Percentiles rank a stretch among this genome's conserved stretches.
These are phyloP conservation scores for Chrysaora quinquecirrha DNA, from an alignment of 30 jellyfish, hydroid and myxozoan genomes.

Conservation along the genomic window DNA sequence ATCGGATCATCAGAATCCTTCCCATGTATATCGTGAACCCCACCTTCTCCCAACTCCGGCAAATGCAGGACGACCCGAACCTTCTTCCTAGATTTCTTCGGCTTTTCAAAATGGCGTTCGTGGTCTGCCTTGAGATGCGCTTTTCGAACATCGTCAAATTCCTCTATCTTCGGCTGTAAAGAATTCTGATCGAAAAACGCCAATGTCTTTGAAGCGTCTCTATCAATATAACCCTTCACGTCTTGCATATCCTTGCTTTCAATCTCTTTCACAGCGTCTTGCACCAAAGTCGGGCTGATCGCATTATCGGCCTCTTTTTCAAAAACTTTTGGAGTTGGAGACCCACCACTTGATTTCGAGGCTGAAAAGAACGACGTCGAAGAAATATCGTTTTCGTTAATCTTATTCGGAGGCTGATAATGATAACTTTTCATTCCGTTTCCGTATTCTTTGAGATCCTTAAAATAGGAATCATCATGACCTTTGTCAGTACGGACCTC, in stretches of 20 bases:
- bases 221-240: slow-evolving; percentile 36
- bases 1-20: slow-evolving; percentile 47
- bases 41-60: slow-evolving; percentile 70
- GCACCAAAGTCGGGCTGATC: slow-evolving; percentile 22
- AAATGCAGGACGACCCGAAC: slow-evolving; percentile 74
- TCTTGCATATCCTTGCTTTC: slow-evolving; percentile 33
- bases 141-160: slow-evolving; percentile 5
- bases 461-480: slow-evolving; percentile 10
- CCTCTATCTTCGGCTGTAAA: slow-evolving; percentile 59
- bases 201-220: slow-evolving; percentile 40
- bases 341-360: slow-evolving; percentile 18
- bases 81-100: not conserved
- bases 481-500: slow-evolving; percentile 11
- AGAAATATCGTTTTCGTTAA: slow-evolving; percentile 58
- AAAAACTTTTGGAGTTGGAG: not conserved
- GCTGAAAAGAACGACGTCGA: slow-evolving; percentile 69
- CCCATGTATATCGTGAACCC: slow-evolving; percentile 53
- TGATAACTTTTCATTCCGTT: not conserved
- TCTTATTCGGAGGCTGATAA: slow-evolving; percentile 15
- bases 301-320: slow-evolving; percentile 40
- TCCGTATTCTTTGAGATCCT: slow-evolving; percentile 15
- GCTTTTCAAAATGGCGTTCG: not conserved
- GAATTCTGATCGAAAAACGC: slow-evolving; percentile 43
- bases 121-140: not conserved
- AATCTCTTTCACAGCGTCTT: slow-evolving; percentile 28